Conservation (phyloP, 2,797 vertebrate species). For the Epinephelus awoara region DNA sequence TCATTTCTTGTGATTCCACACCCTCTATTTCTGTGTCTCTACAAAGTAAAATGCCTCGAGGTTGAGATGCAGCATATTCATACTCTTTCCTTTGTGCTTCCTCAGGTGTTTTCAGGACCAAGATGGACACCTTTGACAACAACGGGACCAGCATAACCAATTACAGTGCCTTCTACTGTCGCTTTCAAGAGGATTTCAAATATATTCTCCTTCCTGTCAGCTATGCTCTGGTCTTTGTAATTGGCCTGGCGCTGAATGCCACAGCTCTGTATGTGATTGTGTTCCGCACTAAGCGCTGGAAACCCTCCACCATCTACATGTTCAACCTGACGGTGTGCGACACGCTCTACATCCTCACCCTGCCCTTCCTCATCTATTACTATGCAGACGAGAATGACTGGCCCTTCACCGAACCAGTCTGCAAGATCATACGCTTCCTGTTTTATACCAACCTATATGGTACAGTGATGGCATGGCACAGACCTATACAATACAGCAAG, state of each 20-base stretch:
- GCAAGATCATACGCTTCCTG: conserved; percentile 96
- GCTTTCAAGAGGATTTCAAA: conserved; percentile 93
- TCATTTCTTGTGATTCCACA: not conserved
- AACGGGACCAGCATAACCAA: conserved; percentile 48
- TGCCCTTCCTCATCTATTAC: conserved; percentile 96
- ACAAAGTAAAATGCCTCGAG: not conserved
- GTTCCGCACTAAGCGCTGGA: conserved; percentile 94
- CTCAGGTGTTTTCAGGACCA: conserved; percentile 58
- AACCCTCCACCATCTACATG: conserved; percentile 95
- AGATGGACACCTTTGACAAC: conserved; percentile 57
- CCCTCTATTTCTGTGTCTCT: not conserved
- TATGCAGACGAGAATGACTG: conserved; percentile 93
- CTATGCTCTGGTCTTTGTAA: conserved; percentile 91
- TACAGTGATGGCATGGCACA: conserved; percentile 61
- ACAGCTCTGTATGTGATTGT: conserved; percentile 91
- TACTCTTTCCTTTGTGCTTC: not conserved
- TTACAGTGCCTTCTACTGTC: conserved; percentile 78
- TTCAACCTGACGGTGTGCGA: conserved; percentile 95
- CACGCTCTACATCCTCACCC: conserved; percentile 92
- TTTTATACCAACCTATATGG: conserved; percentile 98
- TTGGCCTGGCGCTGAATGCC: conserved; percentile 91
- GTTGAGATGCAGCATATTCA: not conserved
- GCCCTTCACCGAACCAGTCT: conserved; percentile 92
- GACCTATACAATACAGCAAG: not conserved
- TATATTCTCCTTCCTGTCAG: conserved; percentile 93